A percentile compares a stretch with the other conserved stretches of the same genome.
phyloP scores from a whole-genome alignment of 2,888 invertebrate genomes.

The Morinoia aosen region DNA sequence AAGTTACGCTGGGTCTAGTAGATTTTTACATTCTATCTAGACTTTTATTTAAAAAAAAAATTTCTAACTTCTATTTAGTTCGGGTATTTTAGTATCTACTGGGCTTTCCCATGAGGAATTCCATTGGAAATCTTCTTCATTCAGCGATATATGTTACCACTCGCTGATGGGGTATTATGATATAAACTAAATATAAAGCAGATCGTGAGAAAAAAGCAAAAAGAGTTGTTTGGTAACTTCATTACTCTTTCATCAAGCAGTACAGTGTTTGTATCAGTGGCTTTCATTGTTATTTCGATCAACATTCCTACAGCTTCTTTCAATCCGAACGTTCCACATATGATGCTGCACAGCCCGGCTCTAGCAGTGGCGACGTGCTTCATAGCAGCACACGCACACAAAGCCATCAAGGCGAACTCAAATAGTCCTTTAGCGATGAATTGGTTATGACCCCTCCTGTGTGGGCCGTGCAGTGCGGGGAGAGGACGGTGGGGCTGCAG shows the following conservation, averaged over 20 bases:
- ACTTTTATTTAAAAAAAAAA: background rate
- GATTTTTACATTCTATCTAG: background rate
- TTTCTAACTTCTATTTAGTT: background rate
- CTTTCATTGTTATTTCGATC: background rate
- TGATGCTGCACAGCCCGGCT: background rate
- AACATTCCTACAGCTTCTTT: background rate
- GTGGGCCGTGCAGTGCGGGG: conserved; percentile 58
- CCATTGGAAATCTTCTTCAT: background rate
- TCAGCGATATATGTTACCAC: background rate
- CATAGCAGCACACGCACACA: background rate
- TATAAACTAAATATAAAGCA: background rate
- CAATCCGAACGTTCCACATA: background rate
- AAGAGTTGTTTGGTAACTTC: background rate
- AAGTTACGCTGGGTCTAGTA: too few relatives aligned
- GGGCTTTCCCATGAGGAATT: background rate
- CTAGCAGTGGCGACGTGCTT: background rate
- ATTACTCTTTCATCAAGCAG: background rate
- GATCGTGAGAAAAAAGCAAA: background rate
- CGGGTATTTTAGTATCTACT: background rate
- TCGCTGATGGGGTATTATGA: background rate
- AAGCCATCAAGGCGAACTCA: background rate
- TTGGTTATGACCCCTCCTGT: background rate
- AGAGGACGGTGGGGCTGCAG: conserved; percentile 90
- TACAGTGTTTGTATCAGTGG: background rate
- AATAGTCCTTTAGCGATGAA: background rate